Evolutionary conservation across 2,113 vertebrate genomes (phyloP).

Genomic region (Australoheros scitulus): DNA sequence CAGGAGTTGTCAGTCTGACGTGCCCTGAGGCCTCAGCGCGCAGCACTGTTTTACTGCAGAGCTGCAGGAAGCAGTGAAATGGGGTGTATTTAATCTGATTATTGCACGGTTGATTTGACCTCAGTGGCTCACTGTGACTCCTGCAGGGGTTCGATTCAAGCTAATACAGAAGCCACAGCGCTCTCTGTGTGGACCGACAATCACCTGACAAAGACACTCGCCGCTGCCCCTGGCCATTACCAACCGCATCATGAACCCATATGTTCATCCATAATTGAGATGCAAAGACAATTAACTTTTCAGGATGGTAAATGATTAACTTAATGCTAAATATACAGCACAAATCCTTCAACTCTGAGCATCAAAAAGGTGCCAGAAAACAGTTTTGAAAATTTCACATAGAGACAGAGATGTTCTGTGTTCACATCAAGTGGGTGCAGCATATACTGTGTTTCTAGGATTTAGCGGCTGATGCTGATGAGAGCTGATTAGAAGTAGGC

Average conservation of each 20-base stretch:
- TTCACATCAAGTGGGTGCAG: not conserved
- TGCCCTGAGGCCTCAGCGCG: constrained; percentile 29
- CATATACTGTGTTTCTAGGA: not conserved
- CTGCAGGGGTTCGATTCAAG: constrained; percentile 39
- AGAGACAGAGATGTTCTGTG: not conserved
- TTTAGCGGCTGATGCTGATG: not conserved
- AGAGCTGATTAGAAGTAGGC: not conserved
- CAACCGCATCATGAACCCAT: constrained; percentile 37
- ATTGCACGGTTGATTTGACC: constrained; percentile 68
- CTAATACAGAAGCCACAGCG: not conserved
- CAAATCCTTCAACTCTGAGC: not conserved
- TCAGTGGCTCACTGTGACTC: constrained; percentile 26
- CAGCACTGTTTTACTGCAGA: constrained; percentile 45
- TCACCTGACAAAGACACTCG: constrained; percentile 18
- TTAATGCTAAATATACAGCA: not conserved
- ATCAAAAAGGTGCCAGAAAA: not conserved
- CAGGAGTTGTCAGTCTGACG: constrained; percentile 20
- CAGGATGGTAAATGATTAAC: not conserved
- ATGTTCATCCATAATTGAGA: constrained; percentile 61
- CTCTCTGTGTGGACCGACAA: not conserved
- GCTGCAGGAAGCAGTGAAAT: constrained; percentile 72
- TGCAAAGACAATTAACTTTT: constrained; percentile 61
- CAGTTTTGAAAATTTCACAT: not conserved
- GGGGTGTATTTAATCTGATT: constrained; percentile 69
- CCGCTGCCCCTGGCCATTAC: constrained; percentile 28